phyloP scores from a whole-genome alignment of 2,888 invertebrate species.

The Catocala sponsa region DNA sequence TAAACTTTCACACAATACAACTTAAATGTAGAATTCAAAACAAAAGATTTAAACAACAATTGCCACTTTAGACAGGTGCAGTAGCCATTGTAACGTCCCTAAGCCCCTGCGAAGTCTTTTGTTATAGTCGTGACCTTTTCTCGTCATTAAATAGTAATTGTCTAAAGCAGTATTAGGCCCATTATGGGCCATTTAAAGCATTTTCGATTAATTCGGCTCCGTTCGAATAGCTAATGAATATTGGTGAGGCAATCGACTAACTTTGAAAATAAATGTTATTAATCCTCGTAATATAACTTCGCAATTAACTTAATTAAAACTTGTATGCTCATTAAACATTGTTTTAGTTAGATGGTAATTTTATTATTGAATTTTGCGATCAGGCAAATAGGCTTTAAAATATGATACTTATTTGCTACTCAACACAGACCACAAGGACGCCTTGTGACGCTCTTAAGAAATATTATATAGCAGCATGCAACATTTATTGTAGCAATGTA shows the following conservation, averaged over 20 bases:
- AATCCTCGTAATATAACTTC: no score
- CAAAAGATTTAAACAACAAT: background rate
- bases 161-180: conserved; percentile 3
- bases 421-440: no score
- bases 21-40: background rate
- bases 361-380: no score
- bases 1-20: no score
- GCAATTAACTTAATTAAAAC: no score
- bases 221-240: conserved; percentile 6
- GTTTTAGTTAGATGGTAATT: no score
- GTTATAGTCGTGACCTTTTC: background rate
- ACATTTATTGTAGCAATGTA: no score
- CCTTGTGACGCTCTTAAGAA: no score
- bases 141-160: conserved; percentile 12
- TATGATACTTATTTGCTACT: no score
- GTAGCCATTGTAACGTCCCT: background rate
- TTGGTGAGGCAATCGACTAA: background rate
- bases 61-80: background rate
- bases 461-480: no score
- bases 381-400: no score
- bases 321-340: no score
- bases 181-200: conserved; percentile 4
- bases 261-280: background rate
- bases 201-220: conserved; percentile 3
- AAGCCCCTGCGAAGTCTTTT: background rate